Evolutionary conservation across 2,888 invertebrate genomes (phyloP).

Genomic region (Nebria salina): DNA sequence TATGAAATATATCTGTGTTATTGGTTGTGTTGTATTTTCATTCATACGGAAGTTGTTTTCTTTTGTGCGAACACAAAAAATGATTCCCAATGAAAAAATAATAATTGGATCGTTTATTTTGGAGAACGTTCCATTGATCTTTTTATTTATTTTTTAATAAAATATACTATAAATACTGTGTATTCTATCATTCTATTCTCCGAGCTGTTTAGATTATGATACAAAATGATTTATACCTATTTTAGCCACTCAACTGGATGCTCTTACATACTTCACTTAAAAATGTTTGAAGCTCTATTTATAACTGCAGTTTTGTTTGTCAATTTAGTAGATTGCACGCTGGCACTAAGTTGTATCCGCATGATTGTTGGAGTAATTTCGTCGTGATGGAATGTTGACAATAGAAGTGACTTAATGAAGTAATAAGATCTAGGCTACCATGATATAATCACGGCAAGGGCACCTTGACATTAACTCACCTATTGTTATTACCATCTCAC

Average conservation of each 20-base stretch:
- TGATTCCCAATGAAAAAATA: too few species aligned
- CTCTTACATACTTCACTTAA: neutral
- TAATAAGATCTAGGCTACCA: slow-evolving; percentile 10
- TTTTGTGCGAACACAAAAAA: neutral
- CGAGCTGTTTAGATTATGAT: too few species aligned
- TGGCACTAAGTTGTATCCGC: neutral
- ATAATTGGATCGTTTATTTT: too few species aligned
- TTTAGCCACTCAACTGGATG: neutral
- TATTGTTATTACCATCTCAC: neutral
- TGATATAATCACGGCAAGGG: neutral
- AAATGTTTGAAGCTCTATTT: neutral
- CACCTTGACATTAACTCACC: slow-evolving; percentile 3
- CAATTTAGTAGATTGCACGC: neutral
- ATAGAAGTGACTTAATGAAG: slow-evolving; percentile 8
- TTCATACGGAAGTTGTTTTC: neutral
- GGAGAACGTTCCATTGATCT: too few species aligned
- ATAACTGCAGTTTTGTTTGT: neutral
- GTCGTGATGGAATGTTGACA: slow-evolving; percentile 15
- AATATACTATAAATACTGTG: too few species aligned
- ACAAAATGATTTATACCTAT: neutral
- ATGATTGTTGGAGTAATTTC: neutral
- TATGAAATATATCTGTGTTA: neutral
- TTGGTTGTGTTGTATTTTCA: neutral
- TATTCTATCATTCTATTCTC: too few species aligned
- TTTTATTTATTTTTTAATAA: too few species aligned